Evolutionary conservation across 1,140 invertebrate species (phyloP).

Genomic region (Macrobrachium rosenbergii): DNA sequence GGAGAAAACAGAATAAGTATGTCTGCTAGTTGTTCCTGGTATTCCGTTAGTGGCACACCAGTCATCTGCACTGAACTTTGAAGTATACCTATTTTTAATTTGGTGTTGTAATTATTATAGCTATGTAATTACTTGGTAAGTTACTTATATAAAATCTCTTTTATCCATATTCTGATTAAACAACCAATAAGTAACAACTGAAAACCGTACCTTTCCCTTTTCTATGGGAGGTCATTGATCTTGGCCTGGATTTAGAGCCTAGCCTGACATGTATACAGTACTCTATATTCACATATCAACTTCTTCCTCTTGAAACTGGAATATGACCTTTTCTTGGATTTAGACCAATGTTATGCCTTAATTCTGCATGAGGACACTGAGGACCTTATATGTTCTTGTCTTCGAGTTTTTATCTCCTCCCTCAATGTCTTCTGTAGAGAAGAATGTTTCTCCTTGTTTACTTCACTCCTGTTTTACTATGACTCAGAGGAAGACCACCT

Average conservation of each 20-base stretch:
- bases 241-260: conserved; percentile 66
- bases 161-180: too few relatives aligned
- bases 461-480: conserved; percentile 48
- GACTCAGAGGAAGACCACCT: conserved; percentile 59
- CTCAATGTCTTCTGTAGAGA: conserved; percentile 37
- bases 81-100: too few relatives aligned
- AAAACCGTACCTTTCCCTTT: conserved; percentile 34
- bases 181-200: too few relatives aligned
- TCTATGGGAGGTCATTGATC: conserved; percentile 61
- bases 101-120: too few relatives aligned
- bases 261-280: conserved; percentile 53
- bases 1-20: too few relatives aligned
- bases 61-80: too few relatives aligned
- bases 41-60: too few relatives aligned
- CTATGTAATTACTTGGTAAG: too few relatives aligned
- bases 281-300: conserved; percentile 47
- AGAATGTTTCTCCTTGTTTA: conserved; percentile 22
- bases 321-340: conserved; percentile 45
- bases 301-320: conserved; percentile 60
- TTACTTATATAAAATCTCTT: too few relatives aligned
- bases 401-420: conserved; percentile 43
- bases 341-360: background rate
- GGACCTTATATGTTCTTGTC: conserved; percentile 13
- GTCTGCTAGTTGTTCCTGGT: too few relatives aligned
- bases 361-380: conserved; percentile 36